phyloP scores from a whole-genome alignment of 2,113 vertebrate genomes.

The Okapia johnstoni region DNA sequence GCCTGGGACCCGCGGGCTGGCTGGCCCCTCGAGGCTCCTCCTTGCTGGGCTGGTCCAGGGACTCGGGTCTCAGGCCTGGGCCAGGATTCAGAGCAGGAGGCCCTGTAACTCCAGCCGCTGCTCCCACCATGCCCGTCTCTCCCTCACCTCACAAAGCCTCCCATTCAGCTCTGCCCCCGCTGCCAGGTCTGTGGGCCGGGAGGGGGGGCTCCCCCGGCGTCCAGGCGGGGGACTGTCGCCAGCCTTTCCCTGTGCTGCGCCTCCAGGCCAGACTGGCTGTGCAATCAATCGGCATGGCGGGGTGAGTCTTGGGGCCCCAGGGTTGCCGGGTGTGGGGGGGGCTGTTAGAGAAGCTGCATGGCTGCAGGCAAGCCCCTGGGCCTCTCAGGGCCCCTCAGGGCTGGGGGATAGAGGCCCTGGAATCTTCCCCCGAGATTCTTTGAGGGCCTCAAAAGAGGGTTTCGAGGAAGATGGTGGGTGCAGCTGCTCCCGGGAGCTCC shows the following conservation, averaged over 20 bases:
- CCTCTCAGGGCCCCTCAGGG: background rate
- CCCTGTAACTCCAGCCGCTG: constrained; percentile 48
- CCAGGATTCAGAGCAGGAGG: background rate
- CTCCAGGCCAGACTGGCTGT: background rate
- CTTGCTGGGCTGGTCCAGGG: background rate
- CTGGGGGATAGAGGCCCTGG: background rate
- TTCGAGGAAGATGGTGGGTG: background rate
- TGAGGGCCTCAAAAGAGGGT: background rate
- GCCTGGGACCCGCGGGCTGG: background rate
- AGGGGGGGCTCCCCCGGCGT: background rate
- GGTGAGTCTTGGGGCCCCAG: constrained; percentile 35
- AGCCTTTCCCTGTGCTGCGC: background rate
- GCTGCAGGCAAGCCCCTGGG: background rate
- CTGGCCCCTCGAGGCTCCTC: background rate
- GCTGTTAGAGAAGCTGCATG: background rate
- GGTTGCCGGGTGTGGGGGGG: background rate
- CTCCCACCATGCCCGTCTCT: background rate
- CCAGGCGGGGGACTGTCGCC: background rate
- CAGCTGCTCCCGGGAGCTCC: background rate
- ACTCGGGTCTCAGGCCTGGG: background rate
- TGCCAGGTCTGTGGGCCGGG: background rate
- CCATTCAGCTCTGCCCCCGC: constrained; percentile 54
- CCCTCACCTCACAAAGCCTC: constrained; percentile 61
- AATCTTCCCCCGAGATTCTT: background rate
- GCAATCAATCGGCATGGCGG: background rate